Percentiles rank a stretch among this genome's conserved stretches.
Conservation (phyloP, 2,888 invertebrate genomes). For the Melanotus villosus region DNA sequence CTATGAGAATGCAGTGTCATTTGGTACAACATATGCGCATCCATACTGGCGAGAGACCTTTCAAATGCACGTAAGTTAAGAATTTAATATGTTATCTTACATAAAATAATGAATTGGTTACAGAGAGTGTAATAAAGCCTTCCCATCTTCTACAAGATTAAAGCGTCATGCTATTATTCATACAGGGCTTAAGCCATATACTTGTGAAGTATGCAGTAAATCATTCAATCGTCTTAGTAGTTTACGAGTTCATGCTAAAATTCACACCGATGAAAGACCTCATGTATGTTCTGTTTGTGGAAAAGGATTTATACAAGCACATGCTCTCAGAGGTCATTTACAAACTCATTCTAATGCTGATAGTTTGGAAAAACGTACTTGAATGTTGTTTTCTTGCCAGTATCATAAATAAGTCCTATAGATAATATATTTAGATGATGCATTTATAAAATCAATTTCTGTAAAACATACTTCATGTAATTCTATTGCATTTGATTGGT, state of each 20-base stretch:
- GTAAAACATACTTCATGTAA: no score
- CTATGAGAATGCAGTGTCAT: slow-evolving; percentile 63
- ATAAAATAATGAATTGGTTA: slow-evolving; percentile 17
- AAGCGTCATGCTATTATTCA: slow-evolving; percentile 59
- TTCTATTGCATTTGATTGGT: no score
- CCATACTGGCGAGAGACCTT: slow-evolving; percentile 61
- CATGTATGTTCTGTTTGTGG: slow-evolving; percentile 58
- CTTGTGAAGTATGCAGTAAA: slow-evolving; percentile 59
- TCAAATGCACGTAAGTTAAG: slow-evolving; percentile 53
- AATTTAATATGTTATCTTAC: neutral
- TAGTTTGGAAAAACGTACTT: slow-evolving; percentile 49
- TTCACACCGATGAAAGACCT: slow-evolving; percentile 58
- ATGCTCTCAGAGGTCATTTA: slow-evolving; percentile 56
- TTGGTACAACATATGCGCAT: slow-evolving; percentile 60
- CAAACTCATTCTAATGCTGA: slow-evolving; percentile 44
- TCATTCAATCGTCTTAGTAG: slow-evolving; percentile 58
- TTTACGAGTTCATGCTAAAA: slow-evolving; percentile 59
- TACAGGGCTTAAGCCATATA: slow-evolving; percentile 58
- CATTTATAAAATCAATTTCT: no score
- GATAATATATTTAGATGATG: no score
- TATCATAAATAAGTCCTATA: neutral
- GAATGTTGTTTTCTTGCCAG: neutral
- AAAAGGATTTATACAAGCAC: slow-evolving; percentile 60
- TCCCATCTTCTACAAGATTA: slow-evolving; percentile 56
- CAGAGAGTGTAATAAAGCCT: slow-evolving; percentile 57